Base-by-base conservation (phyloP, 1,140 invertebrate species). In the Drosophila bipectinata region DNA sequence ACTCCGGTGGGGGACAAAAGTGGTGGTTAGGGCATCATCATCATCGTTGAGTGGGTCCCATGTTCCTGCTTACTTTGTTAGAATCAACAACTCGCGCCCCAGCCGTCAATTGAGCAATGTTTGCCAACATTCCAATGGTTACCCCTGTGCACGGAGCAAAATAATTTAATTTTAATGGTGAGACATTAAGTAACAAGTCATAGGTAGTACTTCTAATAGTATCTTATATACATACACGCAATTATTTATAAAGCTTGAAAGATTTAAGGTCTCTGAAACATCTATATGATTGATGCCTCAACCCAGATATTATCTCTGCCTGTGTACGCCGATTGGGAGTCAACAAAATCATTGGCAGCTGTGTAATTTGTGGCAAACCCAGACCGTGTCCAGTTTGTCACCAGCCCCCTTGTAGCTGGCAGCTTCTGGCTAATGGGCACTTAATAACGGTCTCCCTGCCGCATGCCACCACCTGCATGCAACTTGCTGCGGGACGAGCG, bases 71-170 rank as follows among this genome's bases (percentile, higher is more conserved):
- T 64, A 77, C 76, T 64, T 79, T 57, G 62, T 79, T 83, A 85
- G 81, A 83, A 72, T 49, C 53, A 80, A 63, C 69, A 68, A 55
- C 76, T 81, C 68, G 82, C 62, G 74, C 56, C 74, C 67, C 67
- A 78, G 49, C 74, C 82, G 69, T 75, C 82, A 76, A 79, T 79
- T 85, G 63, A 73, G 60, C 81, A 69, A 77, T 87, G 81, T 87
- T 81, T 87, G 82, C 68, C 63, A 63, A 84, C 66, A 84, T 77
- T 83, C 66, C 75, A 45, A 45, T 30, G 59, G 32, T 8, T 37
- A 28, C 9, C 32, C 44, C 30, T 48, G n/a, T 52, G 37, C 54
- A 39, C n/a, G 30, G 44, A 59, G 18, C 24, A 63, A 30, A 24
- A 8, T 2, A 8, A 10, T 24, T 7, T 26, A 7, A 63, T 44